Percentiles rank a stretch among this genome's conserved stretches.
phyloP scores from a whole-genome alignment of 2,888 invertebrate genomes.

The Polyommatus icarus region DNA sequence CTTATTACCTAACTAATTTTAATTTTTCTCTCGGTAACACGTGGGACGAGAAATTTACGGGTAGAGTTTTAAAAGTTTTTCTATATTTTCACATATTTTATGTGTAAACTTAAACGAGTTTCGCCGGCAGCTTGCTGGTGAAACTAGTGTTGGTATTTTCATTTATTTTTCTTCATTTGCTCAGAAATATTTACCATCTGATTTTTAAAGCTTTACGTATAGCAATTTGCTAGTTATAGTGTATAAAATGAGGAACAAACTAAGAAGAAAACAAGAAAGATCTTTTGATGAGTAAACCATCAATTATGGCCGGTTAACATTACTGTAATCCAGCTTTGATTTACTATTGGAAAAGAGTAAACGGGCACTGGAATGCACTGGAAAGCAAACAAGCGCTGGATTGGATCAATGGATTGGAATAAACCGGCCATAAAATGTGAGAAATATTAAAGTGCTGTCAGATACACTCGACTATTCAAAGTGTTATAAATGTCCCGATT shows the following conservation, averaged over 20 bases:
- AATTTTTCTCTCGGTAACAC: constrained; percentile 1
- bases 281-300: background rate
- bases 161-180: background rate
- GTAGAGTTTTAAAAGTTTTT: constrained; percentile 1
- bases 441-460: background rate
- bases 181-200: background rate
- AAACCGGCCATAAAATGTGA: background rate
- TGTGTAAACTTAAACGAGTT: background rate
- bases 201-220: background rate
- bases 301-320: too few species aligned
- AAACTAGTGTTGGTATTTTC: background rate
- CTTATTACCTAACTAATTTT: background rate
- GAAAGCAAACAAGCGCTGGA: too few species aligned
- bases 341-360: too few species aligned
- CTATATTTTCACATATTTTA: constrained; percentile 6
- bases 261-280: background rate
- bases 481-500: constrained; percentile 5
- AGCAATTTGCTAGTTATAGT: background rate
- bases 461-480: constrained; percentile 5
- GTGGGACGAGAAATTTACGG: background rate
- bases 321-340: too few species aligned
- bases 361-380: too few species aligned
- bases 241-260: background rate
- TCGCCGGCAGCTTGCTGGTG: background rate
- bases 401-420: too few species aligned